phyloP scores from a whole-genome alignment of 2,888 invertebrate species.

The Latrodectus hesperus region DNA sequence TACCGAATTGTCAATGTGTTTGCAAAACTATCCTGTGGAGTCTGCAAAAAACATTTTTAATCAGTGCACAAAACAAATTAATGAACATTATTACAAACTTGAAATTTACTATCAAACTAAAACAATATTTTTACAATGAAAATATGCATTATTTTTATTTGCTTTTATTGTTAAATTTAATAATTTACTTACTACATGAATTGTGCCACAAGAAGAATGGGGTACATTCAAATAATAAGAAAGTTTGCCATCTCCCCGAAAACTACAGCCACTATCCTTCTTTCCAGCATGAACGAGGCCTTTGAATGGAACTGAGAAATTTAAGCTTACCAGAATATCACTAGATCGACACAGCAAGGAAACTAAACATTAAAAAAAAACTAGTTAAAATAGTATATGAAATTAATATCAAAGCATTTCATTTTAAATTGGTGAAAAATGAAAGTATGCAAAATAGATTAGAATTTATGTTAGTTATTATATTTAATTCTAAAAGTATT shows the following conservation, averaged over 20 bases:
- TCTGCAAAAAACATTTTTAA: constrained; percentile 39
- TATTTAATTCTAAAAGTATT: too few relatives aligned
- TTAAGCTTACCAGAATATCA: constrained; percentile 89
- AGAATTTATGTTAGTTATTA: too few relatives aligned
- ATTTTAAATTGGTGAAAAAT: too few relatives aligned
- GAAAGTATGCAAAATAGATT: too few relatives aligned
- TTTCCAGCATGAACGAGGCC: constrained; percentile 93
- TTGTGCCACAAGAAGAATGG: constrained; percentile 83
- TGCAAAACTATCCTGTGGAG: constrained; percentile 70
- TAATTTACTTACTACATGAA: constrained; percentile 80
- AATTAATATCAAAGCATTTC: too few relatives aligned
- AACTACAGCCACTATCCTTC: constrained; percentile 89
- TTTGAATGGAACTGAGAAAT: constrained; percentile 92
- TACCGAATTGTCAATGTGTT: constrained; percentile 81
- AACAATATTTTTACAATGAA: too few relatives aligned
- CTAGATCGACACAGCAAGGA: constrained; percentile 92
- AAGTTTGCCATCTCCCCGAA: constrained; percentile 86
- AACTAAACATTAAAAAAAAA: constrained; percentile 76
- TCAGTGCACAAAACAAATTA: too few relatives aligned
- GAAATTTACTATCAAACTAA: too few relatives aligned
- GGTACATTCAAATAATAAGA: constrained; percentile 89
- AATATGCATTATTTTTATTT: too few relatives aligned
- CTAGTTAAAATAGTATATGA: too few relatives aligned
- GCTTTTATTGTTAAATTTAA: too few relatives aligned
- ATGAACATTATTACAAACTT: too few relatives aligned